Evolutionary conservation across 2,797 vertebrate genomes (phyloP).

Genomic region (Enteromius mattozi): DNA sequence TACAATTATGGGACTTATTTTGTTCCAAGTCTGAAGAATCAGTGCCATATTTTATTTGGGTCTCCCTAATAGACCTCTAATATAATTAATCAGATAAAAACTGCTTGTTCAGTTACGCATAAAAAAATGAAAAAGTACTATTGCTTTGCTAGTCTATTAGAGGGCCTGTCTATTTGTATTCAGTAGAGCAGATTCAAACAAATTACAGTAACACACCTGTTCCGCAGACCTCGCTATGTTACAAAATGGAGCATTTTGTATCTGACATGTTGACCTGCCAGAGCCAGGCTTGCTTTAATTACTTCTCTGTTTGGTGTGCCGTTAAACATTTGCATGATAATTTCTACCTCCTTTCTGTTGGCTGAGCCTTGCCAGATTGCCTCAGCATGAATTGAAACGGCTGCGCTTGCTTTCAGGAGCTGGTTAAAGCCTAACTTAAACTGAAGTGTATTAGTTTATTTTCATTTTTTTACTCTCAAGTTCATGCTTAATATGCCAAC

Average conservation of each 20-base stretch:
- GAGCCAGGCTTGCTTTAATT: constrained; percentile 63
- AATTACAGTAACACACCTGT: constrained; percentile 64
- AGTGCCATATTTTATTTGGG: background rate
- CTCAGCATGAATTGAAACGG: constrained; percentile 11
- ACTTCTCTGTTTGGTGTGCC: constrained; percentile 57
- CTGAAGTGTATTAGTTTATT: background rate
- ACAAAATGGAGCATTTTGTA: constrained; percentile 65
- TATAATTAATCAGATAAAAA: constrained; percentile 23
- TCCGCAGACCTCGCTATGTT: constrained; percentile 55
- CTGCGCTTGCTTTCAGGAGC: constrained; percentile 27
- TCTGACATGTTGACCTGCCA: constrained; percentile 66
- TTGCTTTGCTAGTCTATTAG: constrained; percentile 49
- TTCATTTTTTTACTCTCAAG: background rate
- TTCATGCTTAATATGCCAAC: background rate
- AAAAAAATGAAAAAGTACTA: constrained; percentile 23
- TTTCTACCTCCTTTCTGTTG: constrained; percentile 51
- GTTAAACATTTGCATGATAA: constrained; percentile 61
- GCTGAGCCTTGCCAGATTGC: constrained; percentile 37
- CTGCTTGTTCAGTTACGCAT: constrained; percentile 48
- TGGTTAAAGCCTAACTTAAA: constrained; percentile 20
- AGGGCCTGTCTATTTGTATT: constrained; percentile 59
- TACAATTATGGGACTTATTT: background rate
- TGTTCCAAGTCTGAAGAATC: constrained; percentile 5
- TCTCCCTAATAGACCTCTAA: background rate
- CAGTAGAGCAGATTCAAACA: constrained; percentile 60